Evolutionary conservation across 2,113 vertebrate species (phyloP).

Genomic region (Hippocampus mohnikei): DNA sequence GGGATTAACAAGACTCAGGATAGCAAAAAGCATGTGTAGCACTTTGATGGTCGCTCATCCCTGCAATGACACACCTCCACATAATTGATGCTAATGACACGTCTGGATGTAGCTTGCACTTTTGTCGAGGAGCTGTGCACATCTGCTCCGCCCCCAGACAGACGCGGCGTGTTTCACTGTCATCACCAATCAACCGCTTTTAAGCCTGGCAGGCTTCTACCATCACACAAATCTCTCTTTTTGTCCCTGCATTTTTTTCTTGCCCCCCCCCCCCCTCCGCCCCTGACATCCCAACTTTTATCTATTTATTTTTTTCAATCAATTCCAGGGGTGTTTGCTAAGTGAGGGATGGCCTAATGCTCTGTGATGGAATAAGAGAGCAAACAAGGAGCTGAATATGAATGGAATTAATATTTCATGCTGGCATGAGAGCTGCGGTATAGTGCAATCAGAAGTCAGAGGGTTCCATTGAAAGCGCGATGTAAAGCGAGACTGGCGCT

Average conservation of each 20-base stretch:
- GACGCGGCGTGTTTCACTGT: neutral
- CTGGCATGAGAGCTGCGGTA: neutral
- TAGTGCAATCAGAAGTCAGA: neutral
- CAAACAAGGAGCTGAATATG: constrained; percentile 1
- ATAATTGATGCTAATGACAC: constrained; percentile 21
- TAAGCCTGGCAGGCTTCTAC: neutral
- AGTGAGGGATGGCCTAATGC: neutral
- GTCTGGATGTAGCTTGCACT: constrained; percentile 11
- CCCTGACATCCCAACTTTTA: neutral
- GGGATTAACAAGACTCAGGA: neutral
- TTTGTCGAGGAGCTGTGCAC: neutral
- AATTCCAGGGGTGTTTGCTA: neutral
- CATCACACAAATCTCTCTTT: neutral
- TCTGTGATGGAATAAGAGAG: neutral
- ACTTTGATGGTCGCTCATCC: neutral
- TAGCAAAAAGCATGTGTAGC: neutral
- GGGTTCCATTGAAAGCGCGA: constrained; percentile 1
- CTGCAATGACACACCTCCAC: constrained; percentile 24
- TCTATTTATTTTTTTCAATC: neutral
- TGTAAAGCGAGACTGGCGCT: neutral
- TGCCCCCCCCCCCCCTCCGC: neutral
- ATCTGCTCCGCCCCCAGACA: constrained; percentile 1
- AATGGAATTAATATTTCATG: neutral
- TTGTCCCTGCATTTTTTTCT: neutral
- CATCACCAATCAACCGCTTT: constrained; percentile 13